Conservation (phyloP, 2,113 vertebrate genomes). For the Sphaerodactylus townsendi region DNA sequence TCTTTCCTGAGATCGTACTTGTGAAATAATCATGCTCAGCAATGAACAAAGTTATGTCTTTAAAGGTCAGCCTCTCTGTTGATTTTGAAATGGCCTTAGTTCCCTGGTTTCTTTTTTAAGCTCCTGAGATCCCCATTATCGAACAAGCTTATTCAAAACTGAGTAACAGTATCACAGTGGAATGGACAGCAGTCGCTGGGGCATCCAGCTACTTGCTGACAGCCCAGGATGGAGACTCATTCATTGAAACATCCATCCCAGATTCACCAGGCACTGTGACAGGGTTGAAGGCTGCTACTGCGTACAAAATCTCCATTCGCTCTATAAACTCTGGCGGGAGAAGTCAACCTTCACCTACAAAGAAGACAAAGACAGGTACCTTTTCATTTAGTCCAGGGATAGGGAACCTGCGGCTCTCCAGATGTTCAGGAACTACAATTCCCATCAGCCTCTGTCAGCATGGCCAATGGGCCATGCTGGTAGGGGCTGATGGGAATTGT, state of each 20-base stretch:
- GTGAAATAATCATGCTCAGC: not conserved
- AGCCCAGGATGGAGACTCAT: slow-evolving; percentile 73
- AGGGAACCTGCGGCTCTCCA: too few species aligned
- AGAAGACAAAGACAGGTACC: slow-evolving; percentile 84
- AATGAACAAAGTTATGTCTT: not conserved
- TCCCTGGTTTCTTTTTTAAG: slow-evolving; percentile 66
- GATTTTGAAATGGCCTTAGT: not conserved
- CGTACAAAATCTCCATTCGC: slow-evolving; percentile 84
- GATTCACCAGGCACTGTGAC: slow-evolving; percentile 82
- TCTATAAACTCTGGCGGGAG: slow-evolving; percentile 82
- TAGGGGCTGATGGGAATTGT: too few species aligned
- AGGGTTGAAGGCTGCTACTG: slow-evolving; percentile 80
- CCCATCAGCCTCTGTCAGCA: too few species aligned
- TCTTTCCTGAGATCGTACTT: not conserved
- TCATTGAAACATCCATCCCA: slow-evolving; percentile 76
- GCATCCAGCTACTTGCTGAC: slow-evolving; percentile 85
- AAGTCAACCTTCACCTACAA: slow-evolving; percentile 84
- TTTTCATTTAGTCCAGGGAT: slow-evolving; percentile 17
- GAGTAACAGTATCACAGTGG: slow-evolving; percentile 89
- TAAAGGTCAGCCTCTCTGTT: not conserved
- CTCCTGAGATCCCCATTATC: slow-evolving; percentile 83
- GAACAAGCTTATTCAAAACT: slow-evolving; percentile 86
- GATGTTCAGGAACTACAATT: too few species aligned
- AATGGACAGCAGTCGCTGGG: slow-evolving; percentile 81
- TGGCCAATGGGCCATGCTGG: too few species aligned